Percentiles rank a stretch among this genome's conserved stretches.
phyloP scores from a whole-genome alignment of 2,888 invertebrate genomes.

The Gymnoscelis rufifasciata region DNA sequence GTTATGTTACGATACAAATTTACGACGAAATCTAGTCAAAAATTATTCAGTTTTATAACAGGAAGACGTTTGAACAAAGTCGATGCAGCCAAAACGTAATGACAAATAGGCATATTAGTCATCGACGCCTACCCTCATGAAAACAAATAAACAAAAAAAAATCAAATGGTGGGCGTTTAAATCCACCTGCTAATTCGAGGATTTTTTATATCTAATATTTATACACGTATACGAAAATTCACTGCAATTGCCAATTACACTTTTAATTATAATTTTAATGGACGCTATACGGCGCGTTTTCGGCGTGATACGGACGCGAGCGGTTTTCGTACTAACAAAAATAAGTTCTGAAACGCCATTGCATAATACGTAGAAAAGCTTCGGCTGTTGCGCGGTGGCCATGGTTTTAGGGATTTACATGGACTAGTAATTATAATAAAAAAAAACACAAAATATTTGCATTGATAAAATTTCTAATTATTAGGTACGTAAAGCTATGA shows the following conservation, averaged over 20 bases:
- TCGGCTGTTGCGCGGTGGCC: conserved; percentile 41
- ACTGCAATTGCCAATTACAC: conserved; percentile 20
- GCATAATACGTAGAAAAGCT: conserved; percentile 75
- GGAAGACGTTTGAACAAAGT: conserved; percentile 4
- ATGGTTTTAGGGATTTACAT: conserved; percentile 34
- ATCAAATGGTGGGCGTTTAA: conserved; percentile 38
- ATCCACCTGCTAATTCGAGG: conserved; percentile 29
- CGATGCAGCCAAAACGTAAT: conserved; percentile 10
- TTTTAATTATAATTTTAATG: conserved; percentile 22
- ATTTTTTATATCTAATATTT: background rate
- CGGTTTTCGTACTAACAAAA: conserved; percentile 67
- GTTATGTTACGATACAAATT: too few relatives aligned
- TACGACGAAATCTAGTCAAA: conserved; percentile 8
- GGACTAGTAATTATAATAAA: too few relatives aligned
- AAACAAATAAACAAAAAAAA: conserved; percentile 46
- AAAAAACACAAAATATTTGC: too few relatives aligned
- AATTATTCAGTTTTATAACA: conserved; percentile 1
- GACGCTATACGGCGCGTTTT: conserved; percentile 19
- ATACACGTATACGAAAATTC: background rate
- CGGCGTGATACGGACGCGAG: conserved; percentile 47
- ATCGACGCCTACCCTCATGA: conserved; percentile 37
- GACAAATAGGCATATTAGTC: conserved; percentile 31
- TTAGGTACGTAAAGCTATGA: background rate
- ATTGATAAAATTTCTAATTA: conserved; percentile 3
- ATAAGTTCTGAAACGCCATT: conserved; percentile 67